Evolutionary conservation across 64 coral and sea anemone genomes (phyloP).

Genomic region (Montipora sp.): DNA sequence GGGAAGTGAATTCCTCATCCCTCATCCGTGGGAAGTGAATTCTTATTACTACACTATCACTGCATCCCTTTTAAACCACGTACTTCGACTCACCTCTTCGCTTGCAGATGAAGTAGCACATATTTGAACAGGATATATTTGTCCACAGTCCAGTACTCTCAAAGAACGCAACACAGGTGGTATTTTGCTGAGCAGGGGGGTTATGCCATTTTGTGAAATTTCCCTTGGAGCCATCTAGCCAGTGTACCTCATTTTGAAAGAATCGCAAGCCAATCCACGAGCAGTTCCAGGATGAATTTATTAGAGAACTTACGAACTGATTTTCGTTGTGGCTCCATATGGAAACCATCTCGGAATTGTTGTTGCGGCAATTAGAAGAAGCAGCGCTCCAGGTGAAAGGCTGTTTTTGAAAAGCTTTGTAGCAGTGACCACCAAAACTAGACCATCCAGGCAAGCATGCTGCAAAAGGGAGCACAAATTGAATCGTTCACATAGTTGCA

Average conservation of each 20-base stretch:
- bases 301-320: not conserved
- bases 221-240: not conserved
- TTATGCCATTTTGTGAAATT: not conserved
- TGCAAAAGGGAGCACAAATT: not conserved
- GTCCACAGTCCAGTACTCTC: not conserved
- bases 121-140: not conserved
- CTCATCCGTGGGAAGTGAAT: too few species aligned
- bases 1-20: too few species aligned
- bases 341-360: not conserved
- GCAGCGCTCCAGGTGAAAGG: not conserved
- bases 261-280: slow-evolving; percentile 4
- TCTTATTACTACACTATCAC: too few species aligned
- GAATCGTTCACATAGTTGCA: not conserved
- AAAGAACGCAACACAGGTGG: not conserved
- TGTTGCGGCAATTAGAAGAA: not conserved
- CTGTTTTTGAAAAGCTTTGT: not conserved
- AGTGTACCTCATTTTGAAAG: not conserved
- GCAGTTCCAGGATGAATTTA: not conserved
- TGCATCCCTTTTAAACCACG: too few species aligned
- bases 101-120: slow-evolving; percentile 1
- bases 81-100: slow-evolving; percentile 3
- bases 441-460: not conserved
- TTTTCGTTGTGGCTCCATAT: not conserved
- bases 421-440: not conserved
- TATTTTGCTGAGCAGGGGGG: not conserved